Percentiles rank a stretch among this genome's conserved stretches.
Evolutionary conservation across 2,797 vertebrate species (phyloP).

Genomic region (Sphaeramia orbicularis): DNA sequence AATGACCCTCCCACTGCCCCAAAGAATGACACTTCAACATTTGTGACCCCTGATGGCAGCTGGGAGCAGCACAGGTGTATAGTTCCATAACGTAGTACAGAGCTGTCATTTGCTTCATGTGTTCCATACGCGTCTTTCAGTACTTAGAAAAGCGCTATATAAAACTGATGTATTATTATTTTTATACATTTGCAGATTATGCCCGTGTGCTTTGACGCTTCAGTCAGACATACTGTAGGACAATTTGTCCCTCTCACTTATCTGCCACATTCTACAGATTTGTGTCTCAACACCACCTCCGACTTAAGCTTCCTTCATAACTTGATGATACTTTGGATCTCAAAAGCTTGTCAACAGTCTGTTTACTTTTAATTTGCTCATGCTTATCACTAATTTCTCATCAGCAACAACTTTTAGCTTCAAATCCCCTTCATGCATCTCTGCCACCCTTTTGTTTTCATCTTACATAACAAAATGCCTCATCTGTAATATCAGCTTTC

Average conservation of each 20-base stretch:
- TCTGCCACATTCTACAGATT: too few relatives aligned
- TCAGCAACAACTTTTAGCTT: neutral
- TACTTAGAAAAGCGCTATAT: too few relatives aligned
- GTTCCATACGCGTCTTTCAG: too few relatives aligned
- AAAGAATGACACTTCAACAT: constrained; percentile 41
- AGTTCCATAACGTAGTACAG: neutral
- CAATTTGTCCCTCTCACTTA: too few relatives aligned
- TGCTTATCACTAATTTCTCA: neutral
- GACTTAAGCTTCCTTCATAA: too few relatives aligned
- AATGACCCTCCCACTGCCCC: constrained; percentile 2
- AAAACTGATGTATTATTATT: too few relatives aligned
- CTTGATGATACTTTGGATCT: too few relatives aligned
- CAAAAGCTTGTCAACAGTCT: too few relatives aligned
- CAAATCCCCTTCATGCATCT: neutral
- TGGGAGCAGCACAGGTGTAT: constrained; percentile 39
- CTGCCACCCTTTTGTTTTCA: neutral
- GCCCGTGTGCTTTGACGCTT: constrained; percentile 7
- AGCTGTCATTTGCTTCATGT: neutral
- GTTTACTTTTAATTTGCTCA: neutral
- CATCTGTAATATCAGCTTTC: neutral
- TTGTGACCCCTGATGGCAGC: constrained; percentile 44
- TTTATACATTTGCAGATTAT: constrained; percentile 3
- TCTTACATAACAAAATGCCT: neutral
- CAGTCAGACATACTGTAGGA: neutral
- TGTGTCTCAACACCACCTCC: too few relatives aligned